A percentile compares a stretch with the other conserved stretches of the same genome.
Conservation (phyloP, 1,140 invertebrate species). For the Ceratoteleas bidentatus region DNA sequence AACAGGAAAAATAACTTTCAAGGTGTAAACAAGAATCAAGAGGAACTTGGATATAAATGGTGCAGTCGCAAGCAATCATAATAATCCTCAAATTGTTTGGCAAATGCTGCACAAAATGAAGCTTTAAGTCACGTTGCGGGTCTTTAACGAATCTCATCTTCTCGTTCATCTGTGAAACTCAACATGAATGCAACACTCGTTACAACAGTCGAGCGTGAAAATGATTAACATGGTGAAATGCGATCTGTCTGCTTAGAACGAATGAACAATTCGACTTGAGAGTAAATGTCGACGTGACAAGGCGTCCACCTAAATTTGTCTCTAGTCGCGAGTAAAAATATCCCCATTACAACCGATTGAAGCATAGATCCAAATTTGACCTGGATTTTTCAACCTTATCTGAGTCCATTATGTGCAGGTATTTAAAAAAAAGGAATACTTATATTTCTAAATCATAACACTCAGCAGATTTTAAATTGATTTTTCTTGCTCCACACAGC, state of each 20-base stretch:
- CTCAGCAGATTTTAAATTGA: too few relatives aligned
- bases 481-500: too few relatives aligned
- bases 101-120: conserved; percentile 18
- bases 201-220: conserved; percentile 45
- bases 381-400: too few relatives aligned
- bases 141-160: conserved; percentile 3
- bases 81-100: conserved; percentile 6
- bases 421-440: too few relatives aligned
- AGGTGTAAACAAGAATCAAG: too few relatives aligned
- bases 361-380: too few relatives aligned
- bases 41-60: not conserved
- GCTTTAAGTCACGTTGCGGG: conserved; percentile 10
- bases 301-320: conserved; percentile 4
- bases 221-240: conserved; percentile 40
- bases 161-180: conserved; percentile 8
- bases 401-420: too few relatives aligned
- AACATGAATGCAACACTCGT: conserved; percentile 37
- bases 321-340: conserved; percentile 34
- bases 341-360: conserved; percentile 5
- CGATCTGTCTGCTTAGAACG: conserved; percentile 36
- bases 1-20: not conserved
- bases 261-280: conserved; percentile 13
- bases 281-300: conserved; percentile 26
- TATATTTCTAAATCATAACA: too few relatives aligned
- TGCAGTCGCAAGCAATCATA: conserved; percentile 4